Base-by-base conservation (phyloP, 2,797 vertebrate genomes). In the Tapirus indicus region DNA sequence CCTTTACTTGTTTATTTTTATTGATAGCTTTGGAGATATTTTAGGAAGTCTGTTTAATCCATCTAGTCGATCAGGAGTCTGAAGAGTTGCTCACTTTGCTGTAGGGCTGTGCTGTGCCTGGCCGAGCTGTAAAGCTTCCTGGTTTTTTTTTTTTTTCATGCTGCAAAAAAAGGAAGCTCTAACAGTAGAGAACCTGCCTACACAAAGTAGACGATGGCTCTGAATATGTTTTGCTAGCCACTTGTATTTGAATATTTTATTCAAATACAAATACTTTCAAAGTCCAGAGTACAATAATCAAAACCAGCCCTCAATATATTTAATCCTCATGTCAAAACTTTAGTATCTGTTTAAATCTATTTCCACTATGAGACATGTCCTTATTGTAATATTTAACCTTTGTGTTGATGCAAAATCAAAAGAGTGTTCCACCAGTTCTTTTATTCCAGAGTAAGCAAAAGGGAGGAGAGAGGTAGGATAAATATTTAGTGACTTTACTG, bases 1-100 rank as follows among this genome's bases (percentile, higher is more conserved):
- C 35, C 38, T 94, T 94, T 72, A 16, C 14, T 52, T 52, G 14
- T 20, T 64, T 95, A 77, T 56, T 79, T 78, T 56, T 32, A 62
- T 38, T 74, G 25, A 75, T 83, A 97, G 71, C 64, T 91, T 27
- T 97, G 94, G 77, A 17, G 52, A 84, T 78, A 89, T 87, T 97
- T 95, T 85, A 91, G 92, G 86, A 97, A 49, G 29, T 97, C 94
- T 97, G 64, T 97, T 98, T 98, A 98, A 98, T 96, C 85, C 94
- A 93, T 74, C 82, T 72, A 97, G 77, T 96, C 84, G 95, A 88
- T 97, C 93, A 97, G 91, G 49, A 88, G 47, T 90, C 84, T 96
- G 75, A 69, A 82, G 79, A 91, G 95, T 54, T 91, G 90, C 92
- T 94, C 66, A 25, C 82, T 97, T 97, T 96, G 95, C 89, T 97